Conservation (phyloP, 2,797 vertebrate species). For the Spinibarbus caldwelli region DNA sequence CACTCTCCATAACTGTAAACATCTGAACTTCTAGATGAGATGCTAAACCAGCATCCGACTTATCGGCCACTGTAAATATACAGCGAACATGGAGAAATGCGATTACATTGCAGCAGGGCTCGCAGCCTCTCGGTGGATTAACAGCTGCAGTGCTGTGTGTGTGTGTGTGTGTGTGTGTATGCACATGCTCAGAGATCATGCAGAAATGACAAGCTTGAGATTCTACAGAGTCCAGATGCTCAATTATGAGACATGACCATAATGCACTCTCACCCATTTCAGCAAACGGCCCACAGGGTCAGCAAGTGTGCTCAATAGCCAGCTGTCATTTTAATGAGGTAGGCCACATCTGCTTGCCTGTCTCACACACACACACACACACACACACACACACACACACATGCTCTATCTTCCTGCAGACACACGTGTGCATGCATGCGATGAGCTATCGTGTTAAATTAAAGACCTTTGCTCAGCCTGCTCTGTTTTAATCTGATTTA, state of each 20-base stretch:
- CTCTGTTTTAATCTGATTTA: conserved; percentile 45
- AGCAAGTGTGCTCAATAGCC: conserved; percentile 52
- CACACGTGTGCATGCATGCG: conserved; percentile 23
- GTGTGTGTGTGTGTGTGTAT: not conserved
- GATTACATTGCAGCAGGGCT: conserved; percentile 44
- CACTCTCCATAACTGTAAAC: not conserved
- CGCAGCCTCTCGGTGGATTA: conserved; percentile 52
- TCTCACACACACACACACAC: too few species aligned
- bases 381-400: conserved; percentile 26
- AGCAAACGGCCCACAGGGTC: conserved; percentile 55
- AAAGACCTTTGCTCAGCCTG: not conserved
- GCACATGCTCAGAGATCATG: not conserved
- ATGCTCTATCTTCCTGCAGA: conserved; percentile 25
- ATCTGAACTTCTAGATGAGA: conserved; percentile 28
- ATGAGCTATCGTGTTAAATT: not conserved
- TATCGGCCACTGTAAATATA: conserved; percentile 26
- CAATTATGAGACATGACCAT: conserved; percentile 57
- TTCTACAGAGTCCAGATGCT: conserved; percentile 61
- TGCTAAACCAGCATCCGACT: conserved; percentile 3
- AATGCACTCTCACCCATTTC: conserved; percentile 47
- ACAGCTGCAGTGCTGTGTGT: conserved; percentile 27
- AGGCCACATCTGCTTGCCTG: conserved; percentile 52
- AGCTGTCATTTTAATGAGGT: conserved; percentile 63
- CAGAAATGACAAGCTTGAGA: conserved; percentile 58
- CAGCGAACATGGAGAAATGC: conserved; percentile 38